phyloP scores from a whole-genome alignment of 2,797 vertebrate genomes.

The Hemibagrus guttatus region DNA sequence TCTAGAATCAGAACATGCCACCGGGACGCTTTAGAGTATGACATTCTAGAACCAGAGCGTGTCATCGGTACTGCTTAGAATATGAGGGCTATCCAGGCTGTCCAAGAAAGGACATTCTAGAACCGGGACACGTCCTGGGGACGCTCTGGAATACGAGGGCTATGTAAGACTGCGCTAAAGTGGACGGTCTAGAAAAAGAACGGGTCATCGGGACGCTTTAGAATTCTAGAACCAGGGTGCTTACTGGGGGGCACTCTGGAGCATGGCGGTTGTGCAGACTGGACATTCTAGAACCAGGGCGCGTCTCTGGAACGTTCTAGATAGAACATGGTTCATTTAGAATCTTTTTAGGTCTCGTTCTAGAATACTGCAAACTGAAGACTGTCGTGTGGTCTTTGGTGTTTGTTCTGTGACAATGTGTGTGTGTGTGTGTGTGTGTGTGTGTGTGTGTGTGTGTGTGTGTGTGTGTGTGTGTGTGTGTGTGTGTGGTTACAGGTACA shows the following conservation, averaged over 20 bases:
- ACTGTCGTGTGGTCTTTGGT: background rate
- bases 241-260: background rate
- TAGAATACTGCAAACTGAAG: background rate
- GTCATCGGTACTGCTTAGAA: too few relatives aligned
- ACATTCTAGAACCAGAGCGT: background rate
- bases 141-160: background rate
- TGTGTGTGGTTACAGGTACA: background rate
- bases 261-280: background rate
- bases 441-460: background rate
- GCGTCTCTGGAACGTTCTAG: background rate
- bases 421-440: background rate
- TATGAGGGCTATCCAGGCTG: too few relatives aligned
- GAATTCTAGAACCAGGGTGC: background rate
- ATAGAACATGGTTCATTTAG: background rate
- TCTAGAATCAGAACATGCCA: background rate
- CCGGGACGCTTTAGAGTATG: background rate
- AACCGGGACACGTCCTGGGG: background rate
- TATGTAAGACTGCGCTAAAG: too few relatives aligned
- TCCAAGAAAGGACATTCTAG: background rate
- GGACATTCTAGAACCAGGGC: background rate
- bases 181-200: background rate
- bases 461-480: background rate
- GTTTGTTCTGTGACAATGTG: too few relatives aligned
- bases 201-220: background rate
- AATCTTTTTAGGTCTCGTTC: background rate